Evolutionary conservation across 2,113 vertebrate species (phyloP).

Genomic region (Carettochelys insculpta): DNA sequence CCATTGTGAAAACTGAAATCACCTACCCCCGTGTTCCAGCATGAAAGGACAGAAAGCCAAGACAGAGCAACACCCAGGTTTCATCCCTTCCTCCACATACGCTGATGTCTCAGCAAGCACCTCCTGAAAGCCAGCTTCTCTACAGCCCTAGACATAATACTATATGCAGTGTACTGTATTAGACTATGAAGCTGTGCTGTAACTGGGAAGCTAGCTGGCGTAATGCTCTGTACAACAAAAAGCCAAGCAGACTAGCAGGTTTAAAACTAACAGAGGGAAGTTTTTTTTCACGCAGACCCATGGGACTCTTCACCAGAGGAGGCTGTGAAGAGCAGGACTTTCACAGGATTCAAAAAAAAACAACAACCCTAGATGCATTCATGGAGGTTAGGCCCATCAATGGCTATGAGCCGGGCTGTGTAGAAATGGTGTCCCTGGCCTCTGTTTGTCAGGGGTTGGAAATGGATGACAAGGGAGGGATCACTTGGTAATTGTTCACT

Average conservation of each 20-base stretch:
- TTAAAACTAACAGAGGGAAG: too few species aligned
- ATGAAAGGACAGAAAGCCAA: not conserved
- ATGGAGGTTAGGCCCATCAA: too few species aligned
- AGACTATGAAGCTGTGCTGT: constrained; percentile 46
- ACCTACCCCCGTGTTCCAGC: not conserved
- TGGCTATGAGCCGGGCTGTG: too few species aligned
- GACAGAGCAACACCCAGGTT: fast-evolving
- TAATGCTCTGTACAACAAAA: constrained; percentile 66
- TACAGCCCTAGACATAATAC: constrained; percentile 61
- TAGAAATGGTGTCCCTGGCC: too few species aligned
- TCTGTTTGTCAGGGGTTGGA: too few species aligned
- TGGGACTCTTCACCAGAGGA: too few species aligned
- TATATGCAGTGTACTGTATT: constrained; percentile 39
- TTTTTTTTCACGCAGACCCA: too few species aligned
- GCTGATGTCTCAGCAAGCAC: constrained; percentile 31
- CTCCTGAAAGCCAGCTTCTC: constrained; percentile 54
- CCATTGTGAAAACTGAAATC: fast-evolving
- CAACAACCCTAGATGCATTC: too few species aligned
- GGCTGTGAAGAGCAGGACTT: too few species aligned
- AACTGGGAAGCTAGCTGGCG: constrained; percentile 47
- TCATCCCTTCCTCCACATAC: constrained; percentile 38
- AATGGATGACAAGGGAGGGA: too few species aligned
- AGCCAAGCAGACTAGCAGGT: constrained; percentile 48
- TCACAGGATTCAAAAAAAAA: too few species aligned
- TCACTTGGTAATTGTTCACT: too few species aligned